Conservation (phyloP, 1,140 invertebrate genomes). For the Bicyclus anynana region DNA sequence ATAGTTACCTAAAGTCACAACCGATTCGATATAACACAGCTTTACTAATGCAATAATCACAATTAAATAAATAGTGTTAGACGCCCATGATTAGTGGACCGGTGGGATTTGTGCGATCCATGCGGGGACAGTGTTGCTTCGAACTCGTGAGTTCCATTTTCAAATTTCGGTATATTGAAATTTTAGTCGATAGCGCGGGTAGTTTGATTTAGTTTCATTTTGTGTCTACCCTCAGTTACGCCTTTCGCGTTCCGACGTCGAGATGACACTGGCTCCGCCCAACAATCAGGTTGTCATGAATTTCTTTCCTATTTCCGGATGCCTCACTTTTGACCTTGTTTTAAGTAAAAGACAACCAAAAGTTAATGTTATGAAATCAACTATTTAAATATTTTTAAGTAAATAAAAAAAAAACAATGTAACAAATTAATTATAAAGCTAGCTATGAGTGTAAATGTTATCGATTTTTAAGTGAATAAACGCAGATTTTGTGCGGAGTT, state of each 20-base stretch:
- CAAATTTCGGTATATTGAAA: background rate
- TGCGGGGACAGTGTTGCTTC: conserved; percentile 30
- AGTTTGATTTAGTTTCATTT: background rate
- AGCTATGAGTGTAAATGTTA: conserved; percentile 77
- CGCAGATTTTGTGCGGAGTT: conserved; percentile 75
- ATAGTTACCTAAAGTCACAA: conserved; percentile 72
- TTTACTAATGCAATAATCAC: conserved; percentile 71
- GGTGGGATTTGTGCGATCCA: conserved; percentile 38
- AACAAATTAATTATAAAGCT: conserved; percentile 76
- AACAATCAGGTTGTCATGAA: conserved; percentile 53
- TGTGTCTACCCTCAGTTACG: background rate
- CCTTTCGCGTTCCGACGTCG: background rate
- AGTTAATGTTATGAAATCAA: conserved; percentile 76
- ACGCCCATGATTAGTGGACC: conserved; percentile 45
- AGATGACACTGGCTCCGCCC: conserved; percentile 5
- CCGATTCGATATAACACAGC: conserved; percentile 70
- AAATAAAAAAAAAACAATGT: conserved; percentile 71
- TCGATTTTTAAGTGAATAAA: conserved; percentile 73
- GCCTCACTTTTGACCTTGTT: conserved; percentile 70
- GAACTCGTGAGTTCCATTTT: background rate
- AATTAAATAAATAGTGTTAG: conserved; percentile 53
- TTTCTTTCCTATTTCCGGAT: conserved; percentile 48
- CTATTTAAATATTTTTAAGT: conserved; percentile 75
- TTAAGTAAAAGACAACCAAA: conserved; percentile 76
- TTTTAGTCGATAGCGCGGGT: background rate